A percentile compares a stretch with the other conserved stretches of the same genome.
phyloP scores from a whole-genome alignment of 2,113 vertebrate species.

The Alouatta palliata region DNA sequence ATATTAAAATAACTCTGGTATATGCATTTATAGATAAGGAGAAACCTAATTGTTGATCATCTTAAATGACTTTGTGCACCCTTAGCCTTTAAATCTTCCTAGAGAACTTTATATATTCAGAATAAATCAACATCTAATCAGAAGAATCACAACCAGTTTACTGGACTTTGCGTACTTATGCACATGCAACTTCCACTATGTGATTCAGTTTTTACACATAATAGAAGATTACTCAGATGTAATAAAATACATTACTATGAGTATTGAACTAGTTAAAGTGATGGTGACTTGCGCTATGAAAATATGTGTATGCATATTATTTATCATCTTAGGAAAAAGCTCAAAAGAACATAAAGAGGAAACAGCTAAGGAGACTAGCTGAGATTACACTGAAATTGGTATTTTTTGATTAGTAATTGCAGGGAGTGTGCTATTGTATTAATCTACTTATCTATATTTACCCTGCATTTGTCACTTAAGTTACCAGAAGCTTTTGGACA shows the following conservation, averaged over 20 bases:
- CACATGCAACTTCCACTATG: background rate
- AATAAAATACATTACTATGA: background rate
- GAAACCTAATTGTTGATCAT: background rate
- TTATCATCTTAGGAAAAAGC: background rate
- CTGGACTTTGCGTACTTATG: background rate
- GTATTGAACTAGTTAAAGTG: background rate
- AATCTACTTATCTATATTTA: conserved; percentile 5
- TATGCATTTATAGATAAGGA: background rate
- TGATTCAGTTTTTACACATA: background rate
- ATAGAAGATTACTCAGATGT: background rate
- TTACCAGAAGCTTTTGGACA: background rate
- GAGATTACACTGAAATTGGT: background rate
- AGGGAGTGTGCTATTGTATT: background rate
- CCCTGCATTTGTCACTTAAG: background rate
- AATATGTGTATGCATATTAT: background rate
- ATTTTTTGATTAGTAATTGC: background rate
- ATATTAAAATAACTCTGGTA: background rate
- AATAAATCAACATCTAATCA: conserved; percentile 7
- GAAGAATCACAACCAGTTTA: background rate
- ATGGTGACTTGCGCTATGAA: background rate
- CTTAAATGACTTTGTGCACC: background rate
- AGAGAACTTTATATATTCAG: background rate
- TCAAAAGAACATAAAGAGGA: background rate
- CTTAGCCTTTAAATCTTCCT: background rate
- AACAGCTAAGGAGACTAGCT: background rate